Percentiles rank a stretch among this genome's conserved stretches.
Conservation (phyloP, 2,797 vertebrate species). For the Chromobotia macracanthus region DNA sequence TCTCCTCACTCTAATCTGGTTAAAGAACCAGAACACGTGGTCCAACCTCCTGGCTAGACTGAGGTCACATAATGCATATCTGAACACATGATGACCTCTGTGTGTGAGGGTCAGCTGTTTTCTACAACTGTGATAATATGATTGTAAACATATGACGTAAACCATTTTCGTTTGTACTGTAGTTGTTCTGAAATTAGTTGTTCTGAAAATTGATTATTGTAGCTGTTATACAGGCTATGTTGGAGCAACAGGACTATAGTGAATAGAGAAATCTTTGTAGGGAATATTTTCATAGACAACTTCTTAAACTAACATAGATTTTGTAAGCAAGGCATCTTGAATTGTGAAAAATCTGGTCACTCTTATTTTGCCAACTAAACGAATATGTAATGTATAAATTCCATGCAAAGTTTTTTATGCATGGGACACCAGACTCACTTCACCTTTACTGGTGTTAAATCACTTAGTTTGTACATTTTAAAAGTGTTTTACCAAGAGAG, state of each 20-base stretch:
- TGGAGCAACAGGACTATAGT: neutral
- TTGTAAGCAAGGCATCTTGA: too few relatives aligned
- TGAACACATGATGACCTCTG: constrained; percentile 13
- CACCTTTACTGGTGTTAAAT: too few relatives aligned
- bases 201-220: neutral
- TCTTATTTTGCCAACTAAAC: too few relatives aligned
- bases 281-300: too few relatives aligned
- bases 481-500: neutral
- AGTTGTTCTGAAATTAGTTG: neutral
- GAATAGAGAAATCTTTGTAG: too few relatives aligned
- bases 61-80: constrained; percentile 34
- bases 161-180: neutral
- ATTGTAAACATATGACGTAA: neutral
- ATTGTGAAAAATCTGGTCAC: too few relatives aligned
- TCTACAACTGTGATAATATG: neutral
- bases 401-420: too few relatives aligned
- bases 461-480: too few relatives aligned
- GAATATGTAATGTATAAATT: too few relatives aligned
- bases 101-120: neutral
- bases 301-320: too few relatives aligned
- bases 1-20: constrained; percentile 49
- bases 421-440: neutral
- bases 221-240: neutral
- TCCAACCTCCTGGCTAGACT: constrained; percentile 2
- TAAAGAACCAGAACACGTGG: constrained; percentile 47